phyloP scores from a whole-genome alignment of 2,888 invertebrate species.

The Cataglyphis rosenhaueri region DNA sequence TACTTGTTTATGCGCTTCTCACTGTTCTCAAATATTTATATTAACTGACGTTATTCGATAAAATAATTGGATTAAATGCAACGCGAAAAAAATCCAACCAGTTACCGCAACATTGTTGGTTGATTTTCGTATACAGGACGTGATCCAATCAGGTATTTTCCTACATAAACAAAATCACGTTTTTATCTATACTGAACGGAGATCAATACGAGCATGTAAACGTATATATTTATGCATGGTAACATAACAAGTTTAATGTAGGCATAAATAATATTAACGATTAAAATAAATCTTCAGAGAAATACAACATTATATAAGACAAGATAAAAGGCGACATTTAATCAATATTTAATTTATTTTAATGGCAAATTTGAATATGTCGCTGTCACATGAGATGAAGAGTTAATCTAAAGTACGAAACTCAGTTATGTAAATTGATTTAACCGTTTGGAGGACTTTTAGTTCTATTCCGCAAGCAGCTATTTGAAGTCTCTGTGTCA shows the following conservation, averaged over 20 bases:
- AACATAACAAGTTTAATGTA: neutral
- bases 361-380: conserved; percentile 35
- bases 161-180: conserved; percentile 23
- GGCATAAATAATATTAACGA: neutral
- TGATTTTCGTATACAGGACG: neutral
- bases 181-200: neutral
- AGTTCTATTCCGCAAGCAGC: conserved; percentile 24
- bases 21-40: conserved; percentile 46
- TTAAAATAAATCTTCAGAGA: neutral
- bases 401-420: conserved; percentile 45
- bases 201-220: neutral
- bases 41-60: conserved; percentile 29
- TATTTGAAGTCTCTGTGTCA: conserved; percentile 47
- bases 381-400: conserved; percentile 33
- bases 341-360: conserved; percentile 39
- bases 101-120: conserved; percentile 19
- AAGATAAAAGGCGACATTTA: conserved; percentile 1
- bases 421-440: conserved; percentile 52
- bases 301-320: neutral
- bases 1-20: conserved; percentile 23
- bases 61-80: conserved; percentile 42
- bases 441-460: conserved; percentile 38
- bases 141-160: conserved; percentile 33
- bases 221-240: neutral
- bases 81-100: conserved; percentile 26